Evolutionary conservation across 2,797 vertebrate genomes (phyloP), one percentile per base, ranked within the genome.

Genomic region (Percopsis omiscomaycus): DNA sequence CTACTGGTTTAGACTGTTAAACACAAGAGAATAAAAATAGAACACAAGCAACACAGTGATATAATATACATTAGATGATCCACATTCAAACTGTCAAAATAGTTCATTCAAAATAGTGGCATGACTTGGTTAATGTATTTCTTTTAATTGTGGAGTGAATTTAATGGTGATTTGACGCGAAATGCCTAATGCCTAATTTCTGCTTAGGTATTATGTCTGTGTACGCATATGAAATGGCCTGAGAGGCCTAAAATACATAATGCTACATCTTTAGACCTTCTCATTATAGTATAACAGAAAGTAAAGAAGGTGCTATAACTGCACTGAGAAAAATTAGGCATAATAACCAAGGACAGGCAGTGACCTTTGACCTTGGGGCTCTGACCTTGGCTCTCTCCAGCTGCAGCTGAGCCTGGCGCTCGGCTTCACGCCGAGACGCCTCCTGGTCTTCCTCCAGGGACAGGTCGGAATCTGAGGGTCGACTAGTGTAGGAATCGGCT

Each of bases 381-480:
- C 78, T 14, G 88, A 97, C 96, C 95, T 97, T 98, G 92, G 96
- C 96, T 88, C 95, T 94, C 77, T 98, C 96, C 4, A 98, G 94
- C 93, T 97, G 96, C 86, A 95, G 92, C 85, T 96, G 94, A 84
- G 95, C 95, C 91, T 97, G 96, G 91, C 92, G 96, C 93, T 97
- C 96, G 93, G 96, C 96, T 89, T 98, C 95, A 69, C 94, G 94
- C 90, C 95, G 94, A 93, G 93, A 94, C 78, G 95, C 95, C 92
- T 98, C 96, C 80, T 94, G 94, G 77, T 98, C 96, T 91, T 97
- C 96, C 89, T 98, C 96, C 91, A 97, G 94, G 90, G 96, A 98
- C 91, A 97, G 94, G 94, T 98, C 96, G 77, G 96, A 97, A 93
- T 98, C 96, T 89, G 95, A 97, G 58, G 96, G 96, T 88, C 96